These are phyloP conservation scores for Muntiacus reevesi DNA, from an alignment of 2,113 vertebrate species.

Conservation along the genomic window DNA sequence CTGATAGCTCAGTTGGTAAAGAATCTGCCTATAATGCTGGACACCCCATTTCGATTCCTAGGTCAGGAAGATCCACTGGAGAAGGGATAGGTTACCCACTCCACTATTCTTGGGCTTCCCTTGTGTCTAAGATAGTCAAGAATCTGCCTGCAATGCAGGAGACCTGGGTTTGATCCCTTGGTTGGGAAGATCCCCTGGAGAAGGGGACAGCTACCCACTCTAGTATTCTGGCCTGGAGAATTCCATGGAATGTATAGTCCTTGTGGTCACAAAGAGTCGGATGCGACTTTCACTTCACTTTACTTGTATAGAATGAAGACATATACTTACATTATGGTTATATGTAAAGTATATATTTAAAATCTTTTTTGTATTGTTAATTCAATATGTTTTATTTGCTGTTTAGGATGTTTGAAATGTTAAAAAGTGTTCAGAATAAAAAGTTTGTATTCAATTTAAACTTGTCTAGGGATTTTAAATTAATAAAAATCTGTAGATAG, in stretches of 20 bases:
- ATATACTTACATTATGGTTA: neutral
- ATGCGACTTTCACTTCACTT: neutral
- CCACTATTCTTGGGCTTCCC: neutral
- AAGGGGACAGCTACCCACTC: neutral
- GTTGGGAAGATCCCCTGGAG: neutral
- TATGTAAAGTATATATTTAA: neutral
- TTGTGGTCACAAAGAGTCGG: neutral
- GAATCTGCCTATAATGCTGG: neutral
- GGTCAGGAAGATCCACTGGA: neutral
- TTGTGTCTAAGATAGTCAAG: neutral
- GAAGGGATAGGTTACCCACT: neutral
- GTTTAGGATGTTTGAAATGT: neutral
- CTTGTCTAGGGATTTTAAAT: neutral
- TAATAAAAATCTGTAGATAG: neutral
- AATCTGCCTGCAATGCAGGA: fast-evolving
- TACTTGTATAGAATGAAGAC: neutral
- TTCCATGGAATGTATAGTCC: neutral
- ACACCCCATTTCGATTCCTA: neutral
- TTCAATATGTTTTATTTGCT: neutral
- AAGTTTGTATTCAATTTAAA: neutral
- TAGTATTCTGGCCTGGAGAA: neutral
- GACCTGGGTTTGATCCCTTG: neutral
- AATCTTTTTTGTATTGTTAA: neutral
- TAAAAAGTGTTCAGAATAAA: neutral
- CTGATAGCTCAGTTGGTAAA: neutral